phyloP scores from a whole-genome alignment of 2,113 vertebrate species.

The Erythrocercus mccallii region DNA sequence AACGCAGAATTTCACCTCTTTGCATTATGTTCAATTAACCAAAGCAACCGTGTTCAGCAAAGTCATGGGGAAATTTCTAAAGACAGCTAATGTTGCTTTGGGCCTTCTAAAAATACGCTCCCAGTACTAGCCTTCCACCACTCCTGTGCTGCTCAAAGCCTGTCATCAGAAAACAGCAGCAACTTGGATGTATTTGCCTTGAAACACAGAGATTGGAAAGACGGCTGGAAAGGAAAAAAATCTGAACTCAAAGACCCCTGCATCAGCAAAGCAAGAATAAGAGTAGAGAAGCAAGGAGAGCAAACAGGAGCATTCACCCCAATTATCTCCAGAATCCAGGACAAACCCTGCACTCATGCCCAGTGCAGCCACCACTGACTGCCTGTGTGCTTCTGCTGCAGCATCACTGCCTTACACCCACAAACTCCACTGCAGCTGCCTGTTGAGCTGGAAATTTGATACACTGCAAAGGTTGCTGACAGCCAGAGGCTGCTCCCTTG shows the following conservation, averaged over 20 bases:
- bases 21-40: neutral
- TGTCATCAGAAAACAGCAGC: neutral
- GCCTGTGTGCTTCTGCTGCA: neutral
- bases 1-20: neutral
- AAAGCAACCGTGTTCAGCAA: neutral
- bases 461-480: slow-evolving; percentile 14
- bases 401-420: neutral
- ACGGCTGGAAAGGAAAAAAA: neutral
- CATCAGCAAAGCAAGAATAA: neutral
- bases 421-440: neutral
- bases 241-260: neutral
- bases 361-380: rapidly evolving
- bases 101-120: neutral
- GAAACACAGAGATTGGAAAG: neutral
- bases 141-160: neutral
- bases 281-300: neutral
- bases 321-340: neutral
- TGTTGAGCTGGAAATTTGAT: slow-evolving; percentile 33
- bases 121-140: neutral
- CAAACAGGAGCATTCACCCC: neutral
- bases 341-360: neutral
- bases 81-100: neutral
- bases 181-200: neutral
- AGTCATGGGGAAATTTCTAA: neutral
- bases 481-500: slow-evolving; percentile 26